These are phyloP conservation scores for Arrhopalites spinosus DNA, from an alignment of 2,888 invertebrate genomes.

Conservation along the genomic window DNA sequence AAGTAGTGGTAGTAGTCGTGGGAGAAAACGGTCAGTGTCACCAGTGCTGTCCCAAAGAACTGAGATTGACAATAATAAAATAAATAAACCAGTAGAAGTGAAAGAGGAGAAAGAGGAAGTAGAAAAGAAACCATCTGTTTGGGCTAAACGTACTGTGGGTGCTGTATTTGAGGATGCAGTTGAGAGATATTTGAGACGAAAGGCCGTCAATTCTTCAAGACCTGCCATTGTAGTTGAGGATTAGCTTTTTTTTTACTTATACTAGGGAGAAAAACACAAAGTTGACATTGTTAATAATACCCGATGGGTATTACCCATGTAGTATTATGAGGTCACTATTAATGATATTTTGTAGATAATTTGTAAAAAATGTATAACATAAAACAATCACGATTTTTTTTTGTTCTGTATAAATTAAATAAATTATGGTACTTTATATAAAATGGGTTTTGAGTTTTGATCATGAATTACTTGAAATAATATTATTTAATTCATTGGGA, in stretches of 20 bases:
- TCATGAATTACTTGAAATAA: too few species aligned
- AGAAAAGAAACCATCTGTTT: slow-evolving; percentile 65
- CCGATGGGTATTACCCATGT: too few species aligned
- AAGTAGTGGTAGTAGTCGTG: background rate
- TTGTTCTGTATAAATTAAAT: too few species aligned
- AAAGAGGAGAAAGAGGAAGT: slow-evolving; percentile 21
- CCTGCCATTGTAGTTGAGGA: slow-evolving; percentile 18
- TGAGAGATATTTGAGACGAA: slow-evolving; percentile 58
- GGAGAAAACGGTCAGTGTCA: slow-evolving; percentile 11
- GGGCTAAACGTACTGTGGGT: slow-evolving; percentile 84
- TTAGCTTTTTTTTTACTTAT: background rate
- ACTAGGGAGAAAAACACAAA: too few species aligned
- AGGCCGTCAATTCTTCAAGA: slow-evolving; percentile 43
- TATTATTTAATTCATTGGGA: too few species aligned
- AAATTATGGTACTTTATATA: too few species aligned
- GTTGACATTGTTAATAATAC: too few species aligned
- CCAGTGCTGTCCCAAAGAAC: background rate
- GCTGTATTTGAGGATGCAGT: slow-evolving; percentile 75
- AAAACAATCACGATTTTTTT: too few species aligned
- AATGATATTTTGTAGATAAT: too few species aligned
- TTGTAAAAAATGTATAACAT: too few species aligned
- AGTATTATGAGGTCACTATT: too few species aligned
- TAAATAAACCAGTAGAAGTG: background rate
- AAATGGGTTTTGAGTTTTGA: too few species aligned
- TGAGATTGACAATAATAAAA: background rate